These are phyloP conservation scores for Hippoglossus stenolepis DNA, from an alignment of 2,113 vertebrate genomes.

Conservation along the genomic window DNA sequence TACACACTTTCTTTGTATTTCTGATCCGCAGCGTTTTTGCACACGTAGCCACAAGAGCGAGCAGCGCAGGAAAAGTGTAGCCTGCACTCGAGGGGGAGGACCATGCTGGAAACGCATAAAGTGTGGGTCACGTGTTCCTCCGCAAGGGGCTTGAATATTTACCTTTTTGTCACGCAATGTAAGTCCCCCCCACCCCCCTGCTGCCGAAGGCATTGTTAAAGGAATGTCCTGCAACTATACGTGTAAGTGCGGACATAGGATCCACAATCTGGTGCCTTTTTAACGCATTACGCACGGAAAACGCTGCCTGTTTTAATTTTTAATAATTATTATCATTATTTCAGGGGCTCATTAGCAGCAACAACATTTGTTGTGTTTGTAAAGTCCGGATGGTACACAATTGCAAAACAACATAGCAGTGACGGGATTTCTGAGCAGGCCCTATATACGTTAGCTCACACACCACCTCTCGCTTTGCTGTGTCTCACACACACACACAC, in stretches of 20 bases:
- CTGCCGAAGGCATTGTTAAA: slow-evolving; percentile 1
- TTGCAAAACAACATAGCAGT: neutral
- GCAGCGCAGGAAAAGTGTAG: slow-evolving; percentile 48
- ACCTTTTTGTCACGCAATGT: slow-evolving; percentile 80
- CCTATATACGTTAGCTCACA: slow-evolving; percentile 24
- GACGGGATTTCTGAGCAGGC: neutral
- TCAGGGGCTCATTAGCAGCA: neutral
- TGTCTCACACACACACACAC: slow-evolving; percentile 6
- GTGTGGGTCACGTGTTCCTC: slow-evolving; percentile 76
- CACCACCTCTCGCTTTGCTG: neutral
- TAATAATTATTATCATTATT: neutral
- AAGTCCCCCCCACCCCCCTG: slow-evolving; percentile 25
- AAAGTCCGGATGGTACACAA: neutral
- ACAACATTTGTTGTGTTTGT: neutral
- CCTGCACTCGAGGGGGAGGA: slow-evolving; percentile 46
- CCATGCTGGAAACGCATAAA: slow-evolving; percentile 63
- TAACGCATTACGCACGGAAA: slow-evolving; percentile 8
- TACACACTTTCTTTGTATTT: neutral
- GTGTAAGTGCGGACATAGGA: neutral
- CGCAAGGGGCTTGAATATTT: slow-evolving; percentile 78
- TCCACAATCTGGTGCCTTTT: neutral
- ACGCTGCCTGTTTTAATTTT: neutral
- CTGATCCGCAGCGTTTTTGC: neutral
- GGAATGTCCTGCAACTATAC: slow-evolving; percentile 17
- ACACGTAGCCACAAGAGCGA: neutral